phyloP scores from a whole-genome alignment of 2,888 invertebrate species.

The Dryococelus australis region DNA sequence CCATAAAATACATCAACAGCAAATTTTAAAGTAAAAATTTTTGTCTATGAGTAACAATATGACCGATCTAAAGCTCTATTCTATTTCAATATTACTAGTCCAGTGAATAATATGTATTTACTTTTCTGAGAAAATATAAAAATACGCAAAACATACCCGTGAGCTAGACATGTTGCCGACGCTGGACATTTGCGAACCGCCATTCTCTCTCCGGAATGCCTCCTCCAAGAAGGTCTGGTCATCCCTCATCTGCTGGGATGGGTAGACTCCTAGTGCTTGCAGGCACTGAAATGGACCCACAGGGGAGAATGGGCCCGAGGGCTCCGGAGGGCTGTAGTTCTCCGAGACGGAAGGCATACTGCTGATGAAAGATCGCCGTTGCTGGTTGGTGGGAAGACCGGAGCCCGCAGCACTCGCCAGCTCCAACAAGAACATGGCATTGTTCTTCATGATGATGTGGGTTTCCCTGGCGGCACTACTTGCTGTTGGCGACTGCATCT shows the following conservation, averaged over 20 bases:
- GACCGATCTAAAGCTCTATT: no score
- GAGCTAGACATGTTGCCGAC: no score
- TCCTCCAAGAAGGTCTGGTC: slow-evolving; percentile 59
- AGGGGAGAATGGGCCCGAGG: slow-evolving; percentile 63
- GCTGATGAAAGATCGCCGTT: slow-evolving; percentile 32
- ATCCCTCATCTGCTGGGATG: slow-evolving; percentile 42
- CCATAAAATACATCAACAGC: no score
- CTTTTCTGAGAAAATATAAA: no score
- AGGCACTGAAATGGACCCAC: slow-evolving; percentile 69
- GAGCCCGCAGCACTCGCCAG: slow-evolving; percentile 78
- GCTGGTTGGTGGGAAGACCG: slow-evolving; percentile 47
- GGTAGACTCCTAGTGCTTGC: slow-evolving; percentile 60
- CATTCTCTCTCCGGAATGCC: slow-evolving; percentile 59
- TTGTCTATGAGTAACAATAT: no score
- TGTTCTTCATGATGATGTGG: slow-evolving; percentile 85
- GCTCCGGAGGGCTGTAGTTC: slow-evolving; percentile 65
- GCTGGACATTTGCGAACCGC: neutral
- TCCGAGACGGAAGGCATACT: slow-evolving; percentile 48
- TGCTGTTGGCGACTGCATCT: slow-evolving; percentile 53
- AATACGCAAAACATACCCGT: no score
- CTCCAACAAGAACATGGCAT: slow-evolving; percentile 92
- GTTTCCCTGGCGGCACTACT: slow-evolving; percentile 59
- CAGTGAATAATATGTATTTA: no score
- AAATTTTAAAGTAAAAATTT: no score
- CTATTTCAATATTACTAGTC: no score